Evolutionary conservation across 2,888 invertebrate genomes (phyloP).

Genomic region (Luffia ferchaultella): DNA sequence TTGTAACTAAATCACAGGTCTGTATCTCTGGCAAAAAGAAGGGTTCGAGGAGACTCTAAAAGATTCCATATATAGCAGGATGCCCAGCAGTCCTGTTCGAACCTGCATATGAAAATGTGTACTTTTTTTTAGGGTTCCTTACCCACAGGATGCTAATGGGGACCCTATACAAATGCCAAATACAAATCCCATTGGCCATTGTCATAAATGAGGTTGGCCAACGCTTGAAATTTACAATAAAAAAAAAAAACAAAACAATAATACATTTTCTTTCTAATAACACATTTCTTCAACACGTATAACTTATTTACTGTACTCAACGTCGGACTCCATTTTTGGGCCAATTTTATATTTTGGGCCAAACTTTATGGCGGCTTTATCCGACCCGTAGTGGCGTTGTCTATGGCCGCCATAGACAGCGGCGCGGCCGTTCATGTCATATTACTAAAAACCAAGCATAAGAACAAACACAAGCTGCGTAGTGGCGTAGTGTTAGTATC

Average conservation of each 20-base stretch:
- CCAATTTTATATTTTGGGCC: constrained; percentile 14
- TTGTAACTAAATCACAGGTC: too few species aligned
- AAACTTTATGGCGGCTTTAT: constrained; percentile 13
- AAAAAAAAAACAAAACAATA: not conserved
- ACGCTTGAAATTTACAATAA: too few species aligned
- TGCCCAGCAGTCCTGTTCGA: too few species aligned
- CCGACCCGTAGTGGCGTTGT: constrained; percentile 12
- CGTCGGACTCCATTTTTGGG: constrained; percentile 10
- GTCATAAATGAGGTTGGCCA: too few species aligned
- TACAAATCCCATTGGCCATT: too few species aligned
- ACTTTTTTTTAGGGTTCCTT: too few species aligned
- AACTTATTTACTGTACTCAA: constrained; percentile 8
- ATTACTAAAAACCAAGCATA: constrained; percentile 41
- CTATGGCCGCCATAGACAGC: constrained; percentile 19
- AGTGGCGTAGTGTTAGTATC: constrained; percentile 20
- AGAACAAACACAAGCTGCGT: constrained; percentile 38
- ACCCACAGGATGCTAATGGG: too few species aligned
- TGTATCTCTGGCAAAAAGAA: too few species aligned
- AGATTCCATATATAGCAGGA: too few species aligned
- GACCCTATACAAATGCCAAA: too few species aligned
- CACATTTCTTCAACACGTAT: not conserved
- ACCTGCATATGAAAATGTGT: too few species aligned
- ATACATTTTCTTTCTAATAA: not conserved
- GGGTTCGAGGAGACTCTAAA: too few species aligned
- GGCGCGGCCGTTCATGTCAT: constrained; percentile 16